Evolutionary conservation across 2,888 invertebrate species (phyloP).

Genomic region (Callinectes sapidus): DNA sequence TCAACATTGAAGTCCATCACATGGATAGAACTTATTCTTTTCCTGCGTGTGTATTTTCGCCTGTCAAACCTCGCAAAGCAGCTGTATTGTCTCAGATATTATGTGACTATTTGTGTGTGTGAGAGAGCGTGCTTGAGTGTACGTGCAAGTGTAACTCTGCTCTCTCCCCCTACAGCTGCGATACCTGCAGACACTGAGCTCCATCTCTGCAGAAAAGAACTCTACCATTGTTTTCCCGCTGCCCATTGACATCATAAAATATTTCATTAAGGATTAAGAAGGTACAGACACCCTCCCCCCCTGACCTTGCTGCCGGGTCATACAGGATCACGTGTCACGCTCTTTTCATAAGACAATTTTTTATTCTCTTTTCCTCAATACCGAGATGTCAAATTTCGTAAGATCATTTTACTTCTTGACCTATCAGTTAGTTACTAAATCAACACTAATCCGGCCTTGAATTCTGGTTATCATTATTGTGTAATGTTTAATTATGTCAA

Average conservation of each 20-base stretch:
- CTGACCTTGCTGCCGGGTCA: conserved; percentile 2
- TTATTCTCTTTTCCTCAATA: not conserved
- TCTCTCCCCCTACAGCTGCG: conserved; percentile 75
- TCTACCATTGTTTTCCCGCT: conserved; percentile 72
- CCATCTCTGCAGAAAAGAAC: conserved; percentile 72
- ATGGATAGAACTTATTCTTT: not conserved
- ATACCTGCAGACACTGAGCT: conserved; percentile 75
- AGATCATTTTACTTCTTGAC: not conserved
- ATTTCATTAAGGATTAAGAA: conserved; percentile 58
- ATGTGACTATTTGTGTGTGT: conserved; percentile 33
- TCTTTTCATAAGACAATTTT: not conserved
- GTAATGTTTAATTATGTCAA: not conserved
- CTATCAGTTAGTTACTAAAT: not conserved
- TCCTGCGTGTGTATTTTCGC: not conserved
- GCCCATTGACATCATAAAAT: conserved; percentile 71
- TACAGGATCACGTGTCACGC: not conserved
- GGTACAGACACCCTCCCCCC: conserved; percentile 40
- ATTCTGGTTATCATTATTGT: not conserved
- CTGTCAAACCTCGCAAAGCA: not conserved
- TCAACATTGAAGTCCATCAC: not conserved
- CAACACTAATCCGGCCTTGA: not conserved
- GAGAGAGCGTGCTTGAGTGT: conserved; percentile 1
- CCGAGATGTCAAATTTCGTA: not conserved
- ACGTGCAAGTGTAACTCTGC: conserved; percentile 19
- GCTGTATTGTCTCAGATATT: conserved; percentile 2